phyloP scores from a whole-genome alignment of 2,888 invertebrate species.

The Hypomecis punctinalis region DNA sequence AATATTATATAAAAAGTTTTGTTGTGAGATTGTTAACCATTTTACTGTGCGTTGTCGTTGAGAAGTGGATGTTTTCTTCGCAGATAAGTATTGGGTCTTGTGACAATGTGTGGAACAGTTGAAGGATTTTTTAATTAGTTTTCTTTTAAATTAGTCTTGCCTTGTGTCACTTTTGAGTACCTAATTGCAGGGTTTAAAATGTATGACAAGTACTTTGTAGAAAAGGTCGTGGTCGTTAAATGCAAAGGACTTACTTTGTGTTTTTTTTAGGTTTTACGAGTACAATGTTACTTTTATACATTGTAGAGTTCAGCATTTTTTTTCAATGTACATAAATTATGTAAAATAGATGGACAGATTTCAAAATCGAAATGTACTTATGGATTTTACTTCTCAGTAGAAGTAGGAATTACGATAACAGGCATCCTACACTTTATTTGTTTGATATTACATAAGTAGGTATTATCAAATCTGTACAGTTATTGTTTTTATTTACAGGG shows the following conservation, averaged over 20 bases:
- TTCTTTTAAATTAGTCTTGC: neutral
- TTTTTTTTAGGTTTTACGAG: no score
- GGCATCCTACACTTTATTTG: no score
- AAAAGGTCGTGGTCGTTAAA: neutral
- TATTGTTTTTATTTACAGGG: no score
- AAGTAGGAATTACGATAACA: no score
- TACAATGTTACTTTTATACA: no score
- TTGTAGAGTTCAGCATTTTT: no score
- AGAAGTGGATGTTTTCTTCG: slow-evolving; percentile 4
- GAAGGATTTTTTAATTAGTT: slow-evolving; percentile 11
- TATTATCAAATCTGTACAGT: no score
- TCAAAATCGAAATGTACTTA: no score
- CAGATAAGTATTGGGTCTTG: slow-evolving; percentile 4
- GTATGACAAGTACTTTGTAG: neutral
- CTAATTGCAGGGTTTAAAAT: neutral
- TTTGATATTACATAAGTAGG: no score
- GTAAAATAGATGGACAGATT: no score
- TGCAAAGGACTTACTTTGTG: neutral
- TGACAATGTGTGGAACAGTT: slow-evolving; percentile 6
- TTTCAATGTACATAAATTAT: no score
- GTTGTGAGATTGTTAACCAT: slow-evolving; percentile 17
- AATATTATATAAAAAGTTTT: slow-evolving; percentile 35
- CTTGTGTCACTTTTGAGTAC: neutral
- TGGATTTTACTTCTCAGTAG: no score
- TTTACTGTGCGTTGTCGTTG: neutral